A percentile compares a stretch with the other conserved stretches of the same genome.
These are phyloP conservation scores for Cottus gobio DNA, from an alignment of 2,113 vertebrate species.

Conservation along the genomic window DNA sequence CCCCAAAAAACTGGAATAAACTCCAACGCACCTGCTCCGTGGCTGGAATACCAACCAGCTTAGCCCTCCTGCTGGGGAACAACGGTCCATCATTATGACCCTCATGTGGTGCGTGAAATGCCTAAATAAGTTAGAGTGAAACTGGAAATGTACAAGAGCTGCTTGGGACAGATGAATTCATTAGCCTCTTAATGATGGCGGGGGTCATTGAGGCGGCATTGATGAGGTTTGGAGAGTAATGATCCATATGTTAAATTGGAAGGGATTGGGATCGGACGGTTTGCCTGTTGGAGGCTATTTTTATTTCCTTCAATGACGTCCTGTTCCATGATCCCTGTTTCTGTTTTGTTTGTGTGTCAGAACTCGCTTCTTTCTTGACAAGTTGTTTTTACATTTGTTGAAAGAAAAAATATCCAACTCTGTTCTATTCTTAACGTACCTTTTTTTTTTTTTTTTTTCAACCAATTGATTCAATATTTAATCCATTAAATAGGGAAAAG, in stretches of 20 bases:
- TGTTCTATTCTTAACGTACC: background rate
- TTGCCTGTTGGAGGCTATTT: background rate
- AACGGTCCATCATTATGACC: background rate
- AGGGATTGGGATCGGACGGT: too few relatives aligned
- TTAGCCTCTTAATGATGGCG: slow-evolving; percentile 23
- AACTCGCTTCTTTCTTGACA: background rate
- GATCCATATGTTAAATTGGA: slow-evolving; percentile 10
- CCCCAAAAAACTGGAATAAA: slow-evolving; percentile 2
- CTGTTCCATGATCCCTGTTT: background rate
- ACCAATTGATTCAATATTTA: background rate
- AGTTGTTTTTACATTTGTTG: slow-evolving; percentile 2
- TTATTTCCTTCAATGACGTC: background rate
- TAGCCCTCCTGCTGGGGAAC: background rate
- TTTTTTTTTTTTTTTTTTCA: background rate
- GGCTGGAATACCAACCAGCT: background rate
- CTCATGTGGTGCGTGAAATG: background rate
- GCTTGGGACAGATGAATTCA: slow-evolving; percentile 22
- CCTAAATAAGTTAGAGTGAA: background rate
- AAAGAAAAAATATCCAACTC: background rate
- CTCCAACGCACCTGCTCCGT: background rate
- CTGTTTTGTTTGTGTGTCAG: slow-evolving; percentile 2
- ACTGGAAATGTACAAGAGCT: background rate
- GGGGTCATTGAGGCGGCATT: background rate
- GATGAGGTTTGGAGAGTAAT: slow-evolving; percentile 43
- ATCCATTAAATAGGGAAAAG: background rate